Evolutionary conservation across 2,113 vertebrate genomes (phyloP).

Genomic region (Dasypus novemcinctus): DNA sequence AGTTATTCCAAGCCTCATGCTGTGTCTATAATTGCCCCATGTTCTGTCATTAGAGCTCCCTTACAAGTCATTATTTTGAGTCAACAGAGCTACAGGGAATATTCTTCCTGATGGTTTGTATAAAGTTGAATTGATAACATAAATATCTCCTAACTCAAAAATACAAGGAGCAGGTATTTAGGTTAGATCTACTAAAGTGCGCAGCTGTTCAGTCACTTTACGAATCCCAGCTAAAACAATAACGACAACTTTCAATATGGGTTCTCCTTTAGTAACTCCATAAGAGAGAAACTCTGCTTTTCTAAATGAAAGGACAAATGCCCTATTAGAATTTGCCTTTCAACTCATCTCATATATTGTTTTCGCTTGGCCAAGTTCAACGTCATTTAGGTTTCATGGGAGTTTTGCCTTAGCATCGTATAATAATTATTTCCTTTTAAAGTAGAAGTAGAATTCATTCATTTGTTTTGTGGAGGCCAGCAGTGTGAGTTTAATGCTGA

Average conservation of each 20-base stretch:
- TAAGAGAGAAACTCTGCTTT: slow-evolving; percentile 33
- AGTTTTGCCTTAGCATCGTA: slow-evolving; percentile 45
- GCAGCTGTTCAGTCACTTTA: slow-evolving; percentile 69
- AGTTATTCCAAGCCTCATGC: slow-evolving; percentile 79
- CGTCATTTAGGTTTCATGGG: background rate
- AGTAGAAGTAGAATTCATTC: slow-evolving; percentile 58
- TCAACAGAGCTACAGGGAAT: slow-evolving; percentile 83
- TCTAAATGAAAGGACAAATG: slow-evolving; percentile 19
- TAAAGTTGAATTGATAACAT: slow-evolving; percentile 79
- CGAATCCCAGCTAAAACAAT: slow-evolving; percentile 65
- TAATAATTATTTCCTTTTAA: slow-evolving; percentile 39
- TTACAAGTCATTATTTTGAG: slow-evolving; percentile 86
- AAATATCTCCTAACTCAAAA: slow-evolving; percentile 76
- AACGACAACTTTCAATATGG: slow-evolving; percentile 62
- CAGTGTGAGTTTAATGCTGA: background rate
- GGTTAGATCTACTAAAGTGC: slow-evolving; percentile 73
- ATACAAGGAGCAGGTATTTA: slow-evolving; percentile 77
- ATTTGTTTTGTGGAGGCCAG: slow-evolving; percentile 47
- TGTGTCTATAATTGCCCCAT: slow-evolving; percentile 87
- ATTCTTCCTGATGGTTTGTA: slow-evolving; percentile 79
- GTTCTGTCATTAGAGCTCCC: slow-evolving; percentile 85
- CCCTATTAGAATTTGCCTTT: slow-evolving; percentile 30
- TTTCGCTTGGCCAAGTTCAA: background rate
- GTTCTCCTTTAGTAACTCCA: slow-evolving; percentile 50
- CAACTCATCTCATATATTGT: slow-evolving; percentile 17